These are phyloP conservation scores for Ginglymostoma cirratum DNA, from an alignment of 2,113 vertebrate species.

Conservation along the genomic window DNA sequence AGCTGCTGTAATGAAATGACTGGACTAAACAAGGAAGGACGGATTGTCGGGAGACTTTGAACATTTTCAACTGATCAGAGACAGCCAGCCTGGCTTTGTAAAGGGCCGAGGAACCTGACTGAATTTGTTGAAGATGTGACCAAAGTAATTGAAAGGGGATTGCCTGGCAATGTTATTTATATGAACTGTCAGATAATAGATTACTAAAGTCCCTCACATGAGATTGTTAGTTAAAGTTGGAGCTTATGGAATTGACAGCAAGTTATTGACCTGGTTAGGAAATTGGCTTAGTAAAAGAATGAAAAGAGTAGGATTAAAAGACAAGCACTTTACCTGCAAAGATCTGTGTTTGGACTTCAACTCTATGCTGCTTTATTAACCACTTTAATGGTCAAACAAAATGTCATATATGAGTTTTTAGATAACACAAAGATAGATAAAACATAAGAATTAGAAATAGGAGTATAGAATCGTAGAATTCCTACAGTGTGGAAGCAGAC, in stretches of 20 bases:
- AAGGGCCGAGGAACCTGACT: not conserved
- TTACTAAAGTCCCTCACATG: not conserved
- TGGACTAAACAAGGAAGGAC: not conserved
- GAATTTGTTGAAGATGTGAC: not conserved
- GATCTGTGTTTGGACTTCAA: not conserved
- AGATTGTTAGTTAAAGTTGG: not conserved
- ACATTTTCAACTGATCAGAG: not conserved
- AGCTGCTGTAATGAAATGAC: not conserved
- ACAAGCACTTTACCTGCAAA: not conserved
- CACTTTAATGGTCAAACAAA: not conserved
- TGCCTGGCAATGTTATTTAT: not conserved
- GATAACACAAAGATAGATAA: not conserved
- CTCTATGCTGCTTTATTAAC: not conserved
- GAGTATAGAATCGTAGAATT: too few relatives aligned
- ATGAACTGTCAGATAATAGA: not conserved
- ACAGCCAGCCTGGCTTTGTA: not conserved
- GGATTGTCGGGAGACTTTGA: not conserved
- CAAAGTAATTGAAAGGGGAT: not conserved
- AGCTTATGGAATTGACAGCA: not conserved
- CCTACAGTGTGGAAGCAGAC: too few relatives aligned
- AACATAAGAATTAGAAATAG: not conserved
- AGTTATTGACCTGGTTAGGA: not conserved
- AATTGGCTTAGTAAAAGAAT: not conserved
- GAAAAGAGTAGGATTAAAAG: too few relatives aligned
- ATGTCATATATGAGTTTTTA: not conserved